Evolutionary conservation across 2,797 vertebrate genomes (phyloP), one percentile per base, ranked within the genome.

Genomic region (Microtus obscurus): DNA sequence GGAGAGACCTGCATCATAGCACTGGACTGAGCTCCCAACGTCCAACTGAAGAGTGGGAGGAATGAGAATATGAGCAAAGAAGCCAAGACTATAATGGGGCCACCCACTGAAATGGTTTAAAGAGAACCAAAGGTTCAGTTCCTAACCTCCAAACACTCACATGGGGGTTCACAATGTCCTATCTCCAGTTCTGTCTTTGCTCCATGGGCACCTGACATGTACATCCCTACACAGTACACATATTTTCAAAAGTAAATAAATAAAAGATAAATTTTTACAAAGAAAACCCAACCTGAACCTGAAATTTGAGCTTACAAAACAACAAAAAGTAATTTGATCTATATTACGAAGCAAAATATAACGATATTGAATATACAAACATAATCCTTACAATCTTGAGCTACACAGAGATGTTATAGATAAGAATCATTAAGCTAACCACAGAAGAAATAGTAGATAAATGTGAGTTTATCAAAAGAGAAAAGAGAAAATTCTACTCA

Each of bases 301-400:
- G 23, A 65, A 37, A 27, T 29, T 45, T 45, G 51, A 63, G 27
- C 9, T 88, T 80, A 67, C 34, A 83, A 2, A 37, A 45, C 45
- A 93, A 67, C 31, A 56, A 88, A 90, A 94, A 89, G 11, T 69
- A 85, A 69, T 76, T 76, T 69, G 27, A 96, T 43, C 21, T 83
- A 3, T 88, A 59, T 69, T 40, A 69, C 19, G 53, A 65, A 61
- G 19, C 34, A 27, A 89, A 80, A 76, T 10, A 59, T 23, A 65
- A 87, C 51, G 34, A 79, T 69, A 51, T 51, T 61, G 74, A 89
- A 77, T 85, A 88, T 51, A 5, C 51, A 76, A 76, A n/a, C 12
- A 53, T 87, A 79, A 67, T 69, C 19, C 40, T 93, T 82, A 9
- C 25, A 81, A 13, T 61, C 5, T 80, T 87, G 27, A 87, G 6